phyloP scores from a whole-genome alignment of 2,888 invertebrate species.

The Drosophila pseudotalamancana region DNA sequence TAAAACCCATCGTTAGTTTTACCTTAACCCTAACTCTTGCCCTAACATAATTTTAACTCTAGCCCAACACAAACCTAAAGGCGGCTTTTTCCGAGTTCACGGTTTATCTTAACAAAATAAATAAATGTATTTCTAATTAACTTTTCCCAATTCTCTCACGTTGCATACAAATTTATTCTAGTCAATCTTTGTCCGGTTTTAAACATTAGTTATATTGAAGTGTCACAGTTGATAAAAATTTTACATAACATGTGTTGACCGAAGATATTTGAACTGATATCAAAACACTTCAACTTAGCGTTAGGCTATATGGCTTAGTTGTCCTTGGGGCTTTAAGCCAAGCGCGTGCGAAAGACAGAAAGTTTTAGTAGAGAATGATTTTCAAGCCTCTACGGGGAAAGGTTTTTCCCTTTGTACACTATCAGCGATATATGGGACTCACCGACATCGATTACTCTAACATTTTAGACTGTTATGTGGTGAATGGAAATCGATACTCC shows the following conservation, averaged over 20 bases:
- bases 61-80: no score
- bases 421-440: constrained; percentile 37
- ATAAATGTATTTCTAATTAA: no score
- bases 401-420: constrained; percentile 19
- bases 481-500: constrained; percentile 6
- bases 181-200: no score
- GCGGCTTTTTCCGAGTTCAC: no score
- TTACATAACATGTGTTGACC: neutral
- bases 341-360: neutral
- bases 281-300: neutral
- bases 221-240: neutral
- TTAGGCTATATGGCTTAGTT: no score
- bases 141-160: no score
- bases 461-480: constrained; percentile 3
- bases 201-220: no score
- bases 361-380: neutral
- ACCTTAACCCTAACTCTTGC: no score
- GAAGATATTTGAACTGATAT: neutral
- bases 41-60: no score
- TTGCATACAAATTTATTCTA: no score
- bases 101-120: no score
- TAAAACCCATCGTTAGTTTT: no score
- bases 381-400: neutral
- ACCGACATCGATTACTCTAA: constrained; percentile 30
- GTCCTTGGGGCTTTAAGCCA: neutral